Evolutionary conservation across 2,888 invertebrate species (phyloP), one percentile per base, ranked within the genome.

Genomic region (Luperina nickerlii): DNA sequence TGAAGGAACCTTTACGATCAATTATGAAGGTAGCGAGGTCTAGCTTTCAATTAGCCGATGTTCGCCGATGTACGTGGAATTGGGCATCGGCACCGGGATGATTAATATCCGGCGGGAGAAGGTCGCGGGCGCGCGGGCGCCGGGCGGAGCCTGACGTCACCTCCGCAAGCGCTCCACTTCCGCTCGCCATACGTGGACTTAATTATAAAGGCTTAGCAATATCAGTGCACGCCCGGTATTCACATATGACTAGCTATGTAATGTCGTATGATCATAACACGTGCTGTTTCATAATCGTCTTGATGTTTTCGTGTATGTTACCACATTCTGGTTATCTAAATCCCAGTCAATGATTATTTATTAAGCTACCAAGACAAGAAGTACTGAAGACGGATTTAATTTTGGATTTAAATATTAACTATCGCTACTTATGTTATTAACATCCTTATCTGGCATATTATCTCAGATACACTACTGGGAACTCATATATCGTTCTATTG

Each of bases 91-190:
- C 85, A 89, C 88, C 94, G 93, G 95, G 94, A 95, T 96, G 96
- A 96, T 96, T 96, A 96, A 96, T 96, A 96, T 96, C 96, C 96
- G 96, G 91, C 90, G 92, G 92, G 94, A 93, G 95, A 96, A 96
- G 96, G 96, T 94, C 95, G 96, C 93, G 90, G 91, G 90, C 92
- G 69, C 95, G 95, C 93, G 90, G 91, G 90, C 92, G 82, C 86
- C 86, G 91, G 89, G 89, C 92, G 87, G 92, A n/a, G 84, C 38
- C 77, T 96, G 96, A 96, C 96, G 96, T 96, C 96, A 96, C 93
- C 94, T 94, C 95, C 94, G 95, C 93, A 90, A 92, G 92, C 91
- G 91, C 92, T 92, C 92, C 90, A 92, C 94, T 96, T 96, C 96
- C 96, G 96, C 92, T 92, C 92, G 91, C 90, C 90, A 90, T 91